These are phyloP conservation scores for Archegozetes longisetosus DNA, from an alignment of 1,140 invertebrate species.

Conservation along the genomic window DNA sequence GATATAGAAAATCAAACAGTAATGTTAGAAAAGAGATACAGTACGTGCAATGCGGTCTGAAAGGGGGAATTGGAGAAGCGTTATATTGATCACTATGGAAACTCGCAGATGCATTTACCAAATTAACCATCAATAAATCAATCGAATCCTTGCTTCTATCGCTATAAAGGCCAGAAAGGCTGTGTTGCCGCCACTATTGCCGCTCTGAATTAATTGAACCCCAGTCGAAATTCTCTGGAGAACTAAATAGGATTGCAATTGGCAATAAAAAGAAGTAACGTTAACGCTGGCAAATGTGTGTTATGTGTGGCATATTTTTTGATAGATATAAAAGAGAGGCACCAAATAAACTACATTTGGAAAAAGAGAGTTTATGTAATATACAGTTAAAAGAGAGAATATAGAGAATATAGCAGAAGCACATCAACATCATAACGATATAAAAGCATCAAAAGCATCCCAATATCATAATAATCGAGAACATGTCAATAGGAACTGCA, in stretches of 20 bases:
- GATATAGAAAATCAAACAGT: not conserved
- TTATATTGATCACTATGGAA: not conserved
- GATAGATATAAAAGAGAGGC: not conserved
- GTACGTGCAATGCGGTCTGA: not conserved
- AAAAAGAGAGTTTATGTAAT: not conserved
- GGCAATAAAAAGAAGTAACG: not conserved
- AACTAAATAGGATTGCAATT: not conserved
- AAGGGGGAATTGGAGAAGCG: not conserved
- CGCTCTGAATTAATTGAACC: not conserved
- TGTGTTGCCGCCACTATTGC: not conserved
- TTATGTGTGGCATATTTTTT: not conserved
- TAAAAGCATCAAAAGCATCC: not conserved
- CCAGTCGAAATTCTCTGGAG: not conserved
- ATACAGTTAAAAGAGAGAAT: not conserved
- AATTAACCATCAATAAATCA: not conserved
- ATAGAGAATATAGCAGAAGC: not conserved
- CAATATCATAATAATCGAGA: not conserved
- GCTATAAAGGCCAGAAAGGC: not conserved
- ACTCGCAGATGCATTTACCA: not conserved
- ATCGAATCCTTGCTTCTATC: not conserved
- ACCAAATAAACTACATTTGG: not conserved
- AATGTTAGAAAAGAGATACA: not conserved
- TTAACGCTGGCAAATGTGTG: not conserved
- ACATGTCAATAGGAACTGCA: not conserved
- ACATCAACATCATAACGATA: not conserved